Evolutionary conservation across 2,113 vertebrate genomes (phyloP), one percentile per base, ranked within the genome.

Genomic region (Odontesthes bonariensis): DNA sequence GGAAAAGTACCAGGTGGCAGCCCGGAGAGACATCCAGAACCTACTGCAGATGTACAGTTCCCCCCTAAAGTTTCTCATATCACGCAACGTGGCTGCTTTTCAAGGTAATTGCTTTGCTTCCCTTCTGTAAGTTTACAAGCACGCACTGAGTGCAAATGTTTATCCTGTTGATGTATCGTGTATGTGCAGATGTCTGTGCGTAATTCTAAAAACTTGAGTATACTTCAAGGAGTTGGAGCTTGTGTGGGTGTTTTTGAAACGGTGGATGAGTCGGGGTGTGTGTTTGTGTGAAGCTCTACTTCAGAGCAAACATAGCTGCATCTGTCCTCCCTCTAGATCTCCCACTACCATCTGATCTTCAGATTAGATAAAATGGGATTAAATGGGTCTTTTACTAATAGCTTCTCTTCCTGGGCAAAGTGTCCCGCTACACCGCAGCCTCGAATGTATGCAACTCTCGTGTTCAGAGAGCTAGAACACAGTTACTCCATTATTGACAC

Each of bases 41-140:
- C 92, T 94, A 3, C 89, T 98, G 32, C 96, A 97, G 86, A 89
- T 88, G 4, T 94, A 95, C 85, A 97, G 95, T 0, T 94, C 95
- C 69, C 59, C 86, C 0, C 85, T 97, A 9, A 97, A 96, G 82
- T 88, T 95, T 68, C 93, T 97, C 67, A 94, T 97, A 81, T 95
- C 95, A 7, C 91, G 0, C 60, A 95, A 96, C 73, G 94, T 96
- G 59, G 96, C 95, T 27, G 86, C 93, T 81, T 96, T 97, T 92
- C 97, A 97, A 94, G 97, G 97, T 98, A 94, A 90, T 10, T 14
- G 61, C n/a, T 9, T 20, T 70, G 19, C 60, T 64, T 73, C 12
- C 0, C 53, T 9, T 56, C 8, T 38, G 23, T 22, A 20, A 54
- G 66, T 69, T 58, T 7, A 7, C 62, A 47, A 69, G 61, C 51